These are phyloP conservation scores for Drosophila ironensis DNA, from an alignment of 1,140 invertebrate genomes.

Conservation along the genomic window DNA sequence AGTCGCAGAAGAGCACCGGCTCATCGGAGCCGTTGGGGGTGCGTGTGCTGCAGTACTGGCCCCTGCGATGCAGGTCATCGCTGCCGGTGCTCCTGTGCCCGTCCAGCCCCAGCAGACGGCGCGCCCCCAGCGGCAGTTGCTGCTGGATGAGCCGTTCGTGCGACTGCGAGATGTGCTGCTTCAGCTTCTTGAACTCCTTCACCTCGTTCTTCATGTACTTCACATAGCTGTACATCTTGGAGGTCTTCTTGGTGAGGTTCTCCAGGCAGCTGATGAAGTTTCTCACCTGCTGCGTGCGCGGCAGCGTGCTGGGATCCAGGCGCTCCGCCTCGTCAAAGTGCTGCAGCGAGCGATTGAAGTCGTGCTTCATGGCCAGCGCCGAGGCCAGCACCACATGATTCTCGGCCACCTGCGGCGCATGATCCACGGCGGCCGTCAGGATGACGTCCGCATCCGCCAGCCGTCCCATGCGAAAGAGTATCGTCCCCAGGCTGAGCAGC, in stretches of 20 bases:
- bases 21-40: conserved; percentile 68
- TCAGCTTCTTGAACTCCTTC: conserved; percentile 74
- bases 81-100: conserved; percentile 44
- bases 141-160: conserved; percentile 76
- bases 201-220: conserved; percentile 79
- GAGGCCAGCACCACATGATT: conserved; percentile 91
- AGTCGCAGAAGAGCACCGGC: conserved; percentile 80
- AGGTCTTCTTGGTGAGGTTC: conserved; percentile 72
- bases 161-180: conserved; percentile 64
- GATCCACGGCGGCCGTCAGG: conserved; percentile 90
- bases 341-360: conserved; percentile 85
- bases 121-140: conserved; percentile 65
- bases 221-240: conserved; percentile 77
- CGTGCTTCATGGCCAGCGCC: conserved; percentile 86
- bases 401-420: conserved; percentile 87
- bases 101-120: conserved; percentile 40
- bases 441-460: conserved; percentile 91
- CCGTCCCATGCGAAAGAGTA: conserved; percentile 88
- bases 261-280: conserved; percentile 78
- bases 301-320: conserved; percentile 83
- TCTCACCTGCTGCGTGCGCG: conserved; percentile 65
- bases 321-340: conserved; percentile 89
- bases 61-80: conserved; percentile 69
- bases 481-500: conserved; percentile 90
- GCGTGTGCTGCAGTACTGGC: conserved; percentile 77